Percentiles rank a stretch among this genome's conserved stretches.
Evolutionary conservation across 2,888 invertebrate species (phyloP).

Genomic region (Epinotia bilunana): DNA sequence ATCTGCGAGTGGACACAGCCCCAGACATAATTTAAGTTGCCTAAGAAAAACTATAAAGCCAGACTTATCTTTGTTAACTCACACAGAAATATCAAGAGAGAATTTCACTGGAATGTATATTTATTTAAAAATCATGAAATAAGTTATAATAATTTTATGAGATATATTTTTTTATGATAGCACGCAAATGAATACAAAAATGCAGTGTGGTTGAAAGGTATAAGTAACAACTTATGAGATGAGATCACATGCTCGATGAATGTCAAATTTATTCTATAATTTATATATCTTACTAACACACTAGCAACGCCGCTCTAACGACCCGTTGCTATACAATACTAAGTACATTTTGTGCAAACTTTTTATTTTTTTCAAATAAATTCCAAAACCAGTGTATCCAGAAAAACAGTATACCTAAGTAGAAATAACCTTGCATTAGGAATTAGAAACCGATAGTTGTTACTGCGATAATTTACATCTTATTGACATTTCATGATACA

Average conservation of each 20-base stretch:
- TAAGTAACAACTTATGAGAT: conserved; percentile 65
- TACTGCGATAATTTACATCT: conserved; percentile 63
- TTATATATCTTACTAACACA: conserved; percentile 62
- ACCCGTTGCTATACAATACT: conserved; percentile 66
- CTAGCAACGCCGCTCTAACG: conserved; percentile 59
- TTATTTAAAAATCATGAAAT: conserved; percentile 57
- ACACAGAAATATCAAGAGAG: conserved; percentile 69
- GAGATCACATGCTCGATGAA: conserved; percentile 78
- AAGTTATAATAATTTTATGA: conserved; percentile 59
- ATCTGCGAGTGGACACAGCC: conserved; percentile 22
- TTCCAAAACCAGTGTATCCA: conserved; percentile 56
- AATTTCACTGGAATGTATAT: conserved; percentile 79
- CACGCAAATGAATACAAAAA: conserved; percentile 59
- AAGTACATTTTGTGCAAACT: conserved; percentile 82
- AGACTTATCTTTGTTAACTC: conserved; percentile 71
- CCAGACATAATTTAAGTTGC: conserved; percentile 57
- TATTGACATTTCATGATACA: conserved; percentile 63
- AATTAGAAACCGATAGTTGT: conserved; percentile 66
- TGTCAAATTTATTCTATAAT: conserved; percentile 61
- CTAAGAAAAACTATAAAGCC: conserved; percentile 78
- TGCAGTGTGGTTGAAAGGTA: conserved; percentile 32
- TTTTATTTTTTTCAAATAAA: conserved; percentile 67
- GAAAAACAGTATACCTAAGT: conserved; percentile 51
- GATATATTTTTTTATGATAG: conserved; percentile 58
- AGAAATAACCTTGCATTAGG: conserved; percentile 66